Evolutionary conservation across 2,113 vertebrate genomes (phyloP), one percentile per base, ranked within the genome.

Genomic region (Pituophis catenifer): DNA sequence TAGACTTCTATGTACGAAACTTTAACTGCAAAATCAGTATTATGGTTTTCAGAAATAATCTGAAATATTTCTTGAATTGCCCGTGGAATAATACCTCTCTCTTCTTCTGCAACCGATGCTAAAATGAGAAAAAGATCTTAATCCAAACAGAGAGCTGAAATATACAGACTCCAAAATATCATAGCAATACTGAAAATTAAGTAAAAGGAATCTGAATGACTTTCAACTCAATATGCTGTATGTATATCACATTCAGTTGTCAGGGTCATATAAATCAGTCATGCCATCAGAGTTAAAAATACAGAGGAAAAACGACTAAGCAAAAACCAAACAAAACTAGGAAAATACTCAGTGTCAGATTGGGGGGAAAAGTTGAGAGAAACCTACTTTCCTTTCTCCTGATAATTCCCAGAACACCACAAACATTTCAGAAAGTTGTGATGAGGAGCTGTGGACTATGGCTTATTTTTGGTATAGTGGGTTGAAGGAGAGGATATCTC

Each of bases 1-100:
- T 99, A 99, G 33, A 99, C 97, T 96, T 99, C 99, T 95, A 99
- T 97, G 11, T 99, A 99, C 0, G 99, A 99, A 21, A 99, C 97
- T 95, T 97, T 98, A 91, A 99, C 96, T 9, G 15, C 93, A 95
- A 97, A 98, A 52, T 98, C 96, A 92, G 91, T 94, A 89, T 96
- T 96, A 91, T 19, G 62, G 54, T 97, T 98, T 96, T 98, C 97
- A 88, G 93, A 98, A 96, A 99, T 97, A 93, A 94, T 96, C 57
- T 96, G 94, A 97, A 99, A 99, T 97, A 99, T 95, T 96, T 99
- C 98, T 93, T 98, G 97, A 94, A 99, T 98, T 90, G 98, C 98
- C 13, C 97, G 97, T 95, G 98, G 98, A 94, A 99, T 98, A 88
- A 99, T 98, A 86, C 99, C 99, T 81, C 98, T 98, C 75, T 98